Conservation (phyloP, 2,888 invertebrate species). For the Acronicta alni region DNA sequence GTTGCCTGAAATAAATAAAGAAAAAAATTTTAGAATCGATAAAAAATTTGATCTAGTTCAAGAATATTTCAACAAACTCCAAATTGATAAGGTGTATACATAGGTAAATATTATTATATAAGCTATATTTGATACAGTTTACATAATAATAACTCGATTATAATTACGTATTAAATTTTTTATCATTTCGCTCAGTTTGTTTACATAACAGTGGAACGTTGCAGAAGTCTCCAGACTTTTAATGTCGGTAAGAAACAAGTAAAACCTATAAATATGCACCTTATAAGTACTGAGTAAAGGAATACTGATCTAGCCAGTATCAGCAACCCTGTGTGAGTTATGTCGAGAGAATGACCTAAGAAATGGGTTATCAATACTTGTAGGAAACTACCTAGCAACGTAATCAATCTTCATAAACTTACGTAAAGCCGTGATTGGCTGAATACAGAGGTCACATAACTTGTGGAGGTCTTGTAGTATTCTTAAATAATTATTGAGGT, state of each 20-base stretch:
- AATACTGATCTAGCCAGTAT: constrained; percentile 36
- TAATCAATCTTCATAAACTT: constrained; percentile 28
- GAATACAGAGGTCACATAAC: not conserved
- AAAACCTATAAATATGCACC: not conserved
- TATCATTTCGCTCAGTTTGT: no score
- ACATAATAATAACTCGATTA: no score
- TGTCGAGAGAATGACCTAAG: constrained; percentile 53
- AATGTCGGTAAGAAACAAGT: not conserved
- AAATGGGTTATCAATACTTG: constrained; percentile 34
- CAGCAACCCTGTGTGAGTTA: constrained; percentile 32
- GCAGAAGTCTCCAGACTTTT: not conserved
- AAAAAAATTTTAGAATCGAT: no score
- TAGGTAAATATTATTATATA: no score
- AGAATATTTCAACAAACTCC: no score
- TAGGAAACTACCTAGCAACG: constrained; percentile 54
- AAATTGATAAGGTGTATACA: no score
- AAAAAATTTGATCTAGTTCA: no score
- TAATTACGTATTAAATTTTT: no score
- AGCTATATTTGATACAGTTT: no score
- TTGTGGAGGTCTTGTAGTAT: not conserved
- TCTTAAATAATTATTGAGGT: no score
- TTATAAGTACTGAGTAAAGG: constrained; percentile 12
- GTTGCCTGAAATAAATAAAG: no score
- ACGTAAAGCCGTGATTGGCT: constrained; percentile 36
- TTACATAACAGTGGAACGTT: no score